Base-by-base conservation (phyloP, 2,797 vertebrate species). In the Coendou prehensilis region DNA sequence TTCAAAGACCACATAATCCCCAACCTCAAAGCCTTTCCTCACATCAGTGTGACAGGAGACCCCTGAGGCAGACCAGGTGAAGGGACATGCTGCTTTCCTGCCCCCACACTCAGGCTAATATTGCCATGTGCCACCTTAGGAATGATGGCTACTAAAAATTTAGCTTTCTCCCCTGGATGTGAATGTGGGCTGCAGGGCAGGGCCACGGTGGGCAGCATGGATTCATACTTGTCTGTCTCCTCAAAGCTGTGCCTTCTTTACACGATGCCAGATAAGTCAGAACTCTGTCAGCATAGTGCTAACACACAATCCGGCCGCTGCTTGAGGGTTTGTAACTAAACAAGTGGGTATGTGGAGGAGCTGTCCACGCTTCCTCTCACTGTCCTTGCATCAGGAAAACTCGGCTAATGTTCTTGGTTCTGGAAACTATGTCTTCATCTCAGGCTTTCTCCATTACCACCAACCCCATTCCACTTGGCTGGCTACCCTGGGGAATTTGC, bases 401-500 rank as follows among this genome's bases (percentile, higher is more conserved):
- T 20, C 1, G 1, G 15, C 59, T 59, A n/a, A 71, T 78, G 86
- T 45, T 83, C 75, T 89, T 52, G 28, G 63, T 41, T 50, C 87
- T 90, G 96, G 87, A 92, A 94, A 81, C 86, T 84, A 33, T 15
- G n/a, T 89, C 61, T 64, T 94, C 89, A 79, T 94, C 87, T 91
- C 81, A 85, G 87, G 57, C 45, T 92, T 93, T 85, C 95, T 96
- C 94, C 87, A 78, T 93, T 28, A 89, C 76, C 91, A 93, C 71
- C 93, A 96, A 33, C 50, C 71, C 80, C 15, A 2, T 83, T 85
- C 87, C 0, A 28, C 95, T 71, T 93, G 76, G 87, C 52, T 20
- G 17, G 69, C 63, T 71, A 91, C 89, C 91, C 88, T 89, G 64
- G 73, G 71, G 81, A 63, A 93, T 83, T 79, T 69, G 89, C 86